Percentiles rank a stretch among this genome's conserved stretches.
phyloP scores from a whole-genome alignment of 2,888 invertebrate genomes.

The Caenorhabditis sinica region DNA sequence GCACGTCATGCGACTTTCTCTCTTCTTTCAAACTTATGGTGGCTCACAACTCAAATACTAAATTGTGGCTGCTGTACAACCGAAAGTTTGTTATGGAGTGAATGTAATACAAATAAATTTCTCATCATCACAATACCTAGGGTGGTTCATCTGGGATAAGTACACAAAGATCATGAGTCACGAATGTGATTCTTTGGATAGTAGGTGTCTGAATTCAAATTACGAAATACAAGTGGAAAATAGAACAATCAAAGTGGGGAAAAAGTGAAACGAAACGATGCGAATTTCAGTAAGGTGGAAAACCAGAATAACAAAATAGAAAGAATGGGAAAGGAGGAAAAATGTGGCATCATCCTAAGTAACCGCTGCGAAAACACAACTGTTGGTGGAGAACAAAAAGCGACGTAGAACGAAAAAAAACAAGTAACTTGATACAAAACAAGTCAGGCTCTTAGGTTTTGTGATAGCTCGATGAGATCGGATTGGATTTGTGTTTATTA shows the following conservation, averaged over 20 bases:
- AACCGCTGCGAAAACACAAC: conserved; percentile 57
- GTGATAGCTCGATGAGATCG: conserved; percentile 9
- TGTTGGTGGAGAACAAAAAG: conserved; percentile 32
- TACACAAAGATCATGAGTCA: conserved; percentile 19
- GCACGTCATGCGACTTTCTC: conserved; percentile 48
- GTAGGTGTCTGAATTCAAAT: background rate
- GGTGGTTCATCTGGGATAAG: conserved; percentile 17
- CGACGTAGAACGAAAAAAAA: conserved; percentile 17
- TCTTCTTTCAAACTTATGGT: conserved; percentile 34
- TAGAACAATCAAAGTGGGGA: background rate
- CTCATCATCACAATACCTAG: conserved; percentile 9
- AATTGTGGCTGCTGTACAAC: conserved; percentile 43
- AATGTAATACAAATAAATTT: conserved; percentile 35
- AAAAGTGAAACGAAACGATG: conserved; percentile 3
- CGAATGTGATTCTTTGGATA: background rate
- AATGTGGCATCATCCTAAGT: conserved; percentile 31
- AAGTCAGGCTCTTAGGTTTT: conserved; percentile 33
- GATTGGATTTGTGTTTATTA: background rate
- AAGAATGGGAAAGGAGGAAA: background rate
- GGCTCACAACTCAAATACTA: conserved; percentile 60
- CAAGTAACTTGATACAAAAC: conserved; percentile 58
- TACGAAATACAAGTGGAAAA: conserved; percentile 22
- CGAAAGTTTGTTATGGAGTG: conserved; percentile 23
- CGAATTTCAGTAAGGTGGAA: conserved; percentile 42
- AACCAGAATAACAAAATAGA: conserved; percentile 37